A percentile compares a stretch with the other conserved stretches of the same genome.
Evolutionary conservation across 35 echinoderm and acorn worm species (phyloP).

Genomic region (Ophioderma brevispina): DNA sequence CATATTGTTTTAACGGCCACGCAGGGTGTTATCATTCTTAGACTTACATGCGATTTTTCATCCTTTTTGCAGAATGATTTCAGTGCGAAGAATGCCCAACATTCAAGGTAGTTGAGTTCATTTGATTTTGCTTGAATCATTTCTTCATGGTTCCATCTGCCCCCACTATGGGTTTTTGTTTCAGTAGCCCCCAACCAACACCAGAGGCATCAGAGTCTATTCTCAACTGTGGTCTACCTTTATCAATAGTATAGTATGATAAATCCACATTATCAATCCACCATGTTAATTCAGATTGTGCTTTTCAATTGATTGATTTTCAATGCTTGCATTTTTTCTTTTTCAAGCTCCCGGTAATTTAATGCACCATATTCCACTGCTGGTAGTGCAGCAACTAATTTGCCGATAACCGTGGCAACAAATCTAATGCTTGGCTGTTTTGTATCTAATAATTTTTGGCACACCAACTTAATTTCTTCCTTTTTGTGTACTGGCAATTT

Average conservation of each 20-base stretch:
- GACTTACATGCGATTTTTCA: no score
- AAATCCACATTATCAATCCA: background rate
- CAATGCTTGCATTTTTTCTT: conserved; percentile 42
- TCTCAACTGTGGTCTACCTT: background rate
- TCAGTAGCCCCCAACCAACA: background rate
- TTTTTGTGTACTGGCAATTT: conserved; percentile 28
- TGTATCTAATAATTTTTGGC: conserved; percentile 22
- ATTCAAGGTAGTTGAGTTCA: no score
- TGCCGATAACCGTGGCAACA: conserved; percentile 65
- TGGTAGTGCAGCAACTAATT: conserved; percentile 66
- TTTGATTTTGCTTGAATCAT: no score
- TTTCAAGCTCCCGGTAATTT: conserved; percentile 63
- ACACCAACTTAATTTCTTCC: conserved; percentile 42
- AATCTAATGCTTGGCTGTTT: conserved; percentile 37
- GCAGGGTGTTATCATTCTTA: no score
- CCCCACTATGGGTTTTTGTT: no score
- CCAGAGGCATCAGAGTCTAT: background rate
- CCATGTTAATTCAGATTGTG: background rate
- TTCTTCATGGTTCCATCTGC: no score
- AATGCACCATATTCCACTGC: conserved; percentile 70
- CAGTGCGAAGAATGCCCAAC: no score
- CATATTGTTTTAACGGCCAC: no score
- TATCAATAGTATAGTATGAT: background rate
- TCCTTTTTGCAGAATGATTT: no score
- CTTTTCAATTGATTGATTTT: background rate